Base-by-base conservation (phyloP, 2,797 vertebrate genomes). In the Trematomus bernacchii region DNA sequence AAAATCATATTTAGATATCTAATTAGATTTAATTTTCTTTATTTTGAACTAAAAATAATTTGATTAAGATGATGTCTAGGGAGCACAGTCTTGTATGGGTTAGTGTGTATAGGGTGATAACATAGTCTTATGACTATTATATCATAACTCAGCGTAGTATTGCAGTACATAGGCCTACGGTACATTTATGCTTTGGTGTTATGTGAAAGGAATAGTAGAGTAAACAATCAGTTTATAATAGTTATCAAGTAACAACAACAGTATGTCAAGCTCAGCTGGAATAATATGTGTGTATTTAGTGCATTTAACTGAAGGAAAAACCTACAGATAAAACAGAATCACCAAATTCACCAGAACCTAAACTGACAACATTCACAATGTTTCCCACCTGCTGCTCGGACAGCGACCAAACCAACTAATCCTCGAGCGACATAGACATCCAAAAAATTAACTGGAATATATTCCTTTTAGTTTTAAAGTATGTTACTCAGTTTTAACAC, bases 301-400 rank as follows among this genome's bases (percentile, higher is more conserved):
- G 40, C 37, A 33, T 51, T n/a, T 42, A 13, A 27, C 10, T 1
- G 10, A 27, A 13, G 3, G 3, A 46, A 53, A 47, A 40, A n/a
- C 6, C 1, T 10, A 3, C 44, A 2, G n/a, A 19, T 0, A 14
- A 23, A 10, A 10, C 9, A n/a, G 0, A 16, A 53, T 33, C 51
- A 40, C 12, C 37, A 30, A 0, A 62, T 14, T 6, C 6, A 27
- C 9, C 18, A 21, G 15, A 15, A 8, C 7, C 44, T 14, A 14
- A 46, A 52, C 10, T 48, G 11, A 42, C n/a, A 8, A 13, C 3
- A 37, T 21, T 27, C 27, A 0, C 54, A 15, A 7, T 8, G 13
- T 15, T 18, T 50, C 71, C 4, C 61, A 89, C 71, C 78, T 85
- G 61, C 33, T 42, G 71, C 48, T 62, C 1, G 3, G 4, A 61